These are phyloP conservation scores for Leptogaster cylindrica DNA, from an alignment of 2,888 invertebrate species.

Conservation along the genomic window DNA sequence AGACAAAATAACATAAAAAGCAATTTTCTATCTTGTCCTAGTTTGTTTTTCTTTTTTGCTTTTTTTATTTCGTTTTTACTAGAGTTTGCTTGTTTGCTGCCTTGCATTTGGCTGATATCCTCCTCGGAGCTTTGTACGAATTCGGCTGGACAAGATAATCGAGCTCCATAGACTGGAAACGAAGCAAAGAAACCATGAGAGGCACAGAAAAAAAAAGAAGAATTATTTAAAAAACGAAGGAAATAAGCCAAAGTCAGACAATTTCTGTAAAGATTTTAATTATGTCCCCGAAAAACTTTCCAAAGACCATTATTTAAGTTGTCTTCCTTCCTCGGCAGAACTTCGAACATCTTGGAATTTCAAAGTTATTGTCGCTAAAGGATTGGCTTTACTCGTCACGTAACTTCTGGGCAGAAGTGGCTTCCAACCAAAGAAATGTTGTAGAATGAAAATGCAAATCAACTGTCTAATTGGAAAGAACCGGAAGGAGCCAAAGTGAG, in stretches of 20 bases:
- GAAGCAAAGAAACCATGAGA: slow-evolving; percentile 11
- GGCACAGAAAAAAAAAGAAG: background rate
- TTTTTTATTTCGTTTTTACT: background rate
- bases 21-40: slow-evolving; percentile 20
- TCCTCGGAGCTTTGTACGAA: slow-evolving; percentile 8
- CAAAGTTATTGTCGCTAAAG: background rate
- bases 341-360: slow-evolving; percentile 23
- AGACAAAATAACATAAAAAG: slow-evolving; percentile 13
- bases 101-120: slow-evolving; percentile 31
- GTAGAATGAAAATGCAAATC: slow-evolving; percentile 37
- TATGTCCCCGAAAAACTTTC: slow-evolving; percentile 40
- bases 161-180: slow-evolving; percentile 18
- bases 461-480: slow-evolving; percentile 33
- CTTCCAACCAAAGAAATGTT: slow-evolving; percentile 18
- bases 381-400: slow-evolving; percentile 33
- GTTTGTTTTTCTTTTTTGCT: background rate
- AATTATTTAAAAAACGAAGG: too few relatives aligned
- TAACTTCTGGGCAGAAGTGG: slow-evolving; percentile 15
- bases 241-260: slow-evolving; percentile 37
- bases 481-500: slow-evolving; percentile 6
- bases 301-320: slow-evolving; percentile 41
- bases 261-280: slow-evolving; percentile 33
- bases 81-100: background rate
- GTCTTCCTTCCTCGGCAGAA: slow-evolving; percentile 16
- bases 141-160: slow-evolving; percentile 28